A percentile compares a stretch with the other conserved stretches of the same genome.
Conservation (phyloP, 2,113 vertebrate species). For the Illadopsis cleaveri region DNA sequence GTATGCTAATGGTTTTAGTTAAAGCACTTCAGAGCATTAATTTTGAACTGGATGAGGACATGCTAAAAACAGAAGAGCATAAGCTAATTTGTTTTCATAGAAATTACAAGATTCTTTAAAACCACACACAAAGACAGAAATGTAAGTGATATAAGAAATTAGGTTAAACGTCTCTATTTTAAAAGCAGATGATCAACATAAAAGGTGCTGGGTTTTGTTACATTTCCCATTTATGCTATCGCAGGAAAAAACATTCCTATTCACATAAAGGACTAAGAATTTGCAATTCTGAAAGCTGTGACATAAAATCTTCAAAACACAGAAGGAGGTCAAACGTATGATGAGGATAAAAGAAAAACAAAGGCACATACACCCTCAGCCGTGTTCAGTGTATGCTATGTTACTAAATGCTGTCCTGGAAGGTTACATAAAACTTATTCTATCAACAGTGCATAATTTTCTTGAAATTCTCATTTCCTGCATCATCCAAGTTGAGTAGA, state of each 20-base stretch:
- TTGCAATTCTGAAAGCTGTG: neutral
- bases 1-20: neutral
- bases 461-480: neutral
- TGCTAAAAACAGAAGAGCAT: neutral
- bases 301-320: neutral
- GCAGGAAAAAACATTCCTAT: neutral
- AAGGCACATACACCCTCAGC: neutral
- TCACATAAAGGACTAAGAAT: neutral
- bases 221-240: neutral
- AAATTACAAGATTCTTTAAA: too few relatives aligned
- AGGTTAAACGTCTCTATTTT: neutral
- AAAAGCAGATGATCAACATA: too few relatives aligned
- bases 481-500: neutral
- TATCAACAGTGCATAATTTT: neutral
- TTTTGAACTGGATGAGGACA: neutral
- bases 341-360: neutral
- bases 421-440: neutral
- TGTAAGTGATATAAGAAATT: neutral
- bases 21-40: neutral
- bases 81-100: neutral
- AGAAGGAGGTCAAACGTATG: neutral
- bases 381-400: fast-evolving
- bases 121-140: neutral
- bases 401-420: neutral
- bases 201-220: neutral